Evolutionary conservation across 1,140 invertebrate genomes (phyloP), one percentile per base, ranked within the genome.

Genomic region (Kradibia gibbosae): DNA sequence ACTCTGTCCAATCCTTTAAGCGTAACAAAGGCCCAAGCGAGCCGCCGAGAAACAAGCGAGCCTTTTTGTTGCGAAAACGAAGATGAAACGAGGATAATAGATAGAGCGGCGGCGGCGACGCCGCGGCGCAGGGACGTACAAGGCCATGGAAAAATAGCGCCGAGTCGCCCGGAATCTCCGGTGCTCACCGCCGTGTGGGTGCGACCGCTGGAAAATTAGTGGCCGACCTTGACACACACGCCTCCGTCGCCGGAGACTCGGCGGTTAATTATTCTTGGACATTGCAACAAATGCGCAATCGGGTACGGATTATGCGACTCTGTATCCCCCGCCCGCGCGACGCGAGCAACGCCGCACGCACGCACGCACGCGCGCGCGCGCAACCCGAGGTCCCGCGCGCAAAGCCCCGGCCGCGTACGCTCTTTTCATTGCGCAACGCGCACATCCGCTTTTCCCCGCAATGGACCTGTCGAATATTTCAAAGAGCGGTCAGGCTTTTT

Each of bases 181-280:
- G 5, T 31, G n/a, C 3, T 13, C 20, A 7, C 22, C 25, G 5
- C 42, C 17, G 5, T 36, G n/a, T 71, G 65, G 77, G 65, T 57
- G 65, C 10, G 62, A 55, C 34, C 57, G 22, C 31, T 78, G 48
- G 65, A 78, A 78, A 78, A 78, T 70, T 28, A 78, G 11, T 65
- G 11, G 7, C 48, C 48, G 53, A 73, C 70, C 67, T 80, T 80
- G 70, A 72, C 70, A n/a, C n/a, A 11, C 50, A 31, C 34, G 65
- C 25, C 20, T 45, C 3, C 15, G 34, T 7, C 20, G 17, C 3
- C 71, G 28, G 55, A 73, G 45, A 25, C 48, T 34, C 45, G 17
- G 3, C 22, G n/a, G 42, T 22, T 48, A 71, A 71, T 71, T 48
- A 71, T 71, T 71, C 42, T 20, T 7, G 31, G 28, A 1, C 28